These are phyloP conservation scores for Dicentrarchus labrax DNA, from an alignment of 2,113 vertebrate species.

Conservation along the genomic window DNA sequence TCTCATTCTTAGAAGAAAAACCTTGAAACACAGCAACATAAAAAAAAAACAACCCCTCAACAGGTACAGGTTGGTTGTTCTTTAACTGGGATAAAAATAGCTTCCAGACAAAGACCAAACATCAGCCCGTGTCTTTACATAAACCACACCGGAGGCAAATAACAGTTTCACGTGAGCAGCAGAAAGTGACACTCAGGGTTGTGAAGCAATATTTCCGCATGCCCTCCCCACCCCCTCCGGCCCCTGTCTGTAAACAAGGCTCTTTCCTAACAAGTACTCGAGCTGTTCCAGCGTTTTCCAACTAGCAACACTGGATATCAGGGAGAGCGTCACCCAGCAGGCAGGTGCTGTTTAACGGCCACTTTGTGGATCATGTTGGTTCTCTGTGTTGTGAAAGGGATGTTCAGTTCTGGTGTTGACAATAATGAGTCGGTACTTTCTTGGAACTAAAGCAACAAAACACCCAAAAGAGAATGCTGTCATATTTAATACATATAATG, in stretches of 20 bases:
- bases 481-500: no score
- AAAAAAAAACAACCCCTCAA: constrained; percentile 34
- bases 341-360: constrained; percentile 23
- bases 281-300: constrained; percentile 52
- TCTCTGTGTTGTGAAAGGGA: constrained; percentile 32
- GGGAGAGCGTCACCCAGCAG: constrained; percentile 23
- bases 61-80: background rate
- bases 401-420: constrained; percentile 18
- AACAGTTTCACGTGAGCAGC: constrained; percentile 41
- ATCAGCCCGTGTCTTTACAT: background rate
- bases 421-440: constrained; percentile 22
- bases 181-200: constrained; percentile 52
- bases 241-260: constrained; percentile 52
- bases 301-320: constrained; percentile 49
- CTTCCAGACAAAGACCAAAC: constrained; percentile 5
- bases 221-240: no score
- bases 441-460: background rate
- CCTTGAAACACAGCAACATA: background rate
- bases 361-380: constrained; percentile 3
- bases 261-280: constrained; percentile 53
- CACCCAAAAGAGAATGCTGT: no score
- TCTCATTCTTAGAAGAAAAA: constrained; percentile 44
- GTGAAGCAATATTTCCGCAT: constrained; percentile 64
- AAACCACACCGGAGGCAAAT: constrained; percentile 16
- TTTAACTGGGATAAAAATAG: background rate